Conservation (phyloP, 1,140 invertebrate genomes). For the Metopolophium dirhodum region DNA sequence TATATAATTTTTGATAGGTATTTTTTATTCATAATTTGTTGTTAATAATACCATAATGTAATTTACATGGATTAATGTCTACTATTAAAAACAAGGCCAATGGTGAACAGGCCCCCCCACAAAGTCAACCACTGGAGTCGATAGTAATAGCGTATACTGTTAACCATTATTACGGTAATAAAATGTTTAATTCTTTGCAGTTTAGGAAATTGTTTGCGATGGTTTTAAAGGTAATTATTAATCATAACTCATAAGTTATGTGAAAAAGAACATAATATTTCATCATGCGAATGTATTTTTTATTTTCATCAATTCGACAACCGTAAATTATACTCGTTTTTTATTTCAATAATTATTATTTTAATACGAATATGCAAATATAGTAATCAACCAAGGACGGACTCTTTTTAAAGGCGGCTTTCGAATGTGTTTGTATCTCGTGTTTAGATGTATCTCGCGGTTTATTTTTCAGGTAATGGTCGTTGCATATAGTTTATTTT, state of each 20-base stretch:
- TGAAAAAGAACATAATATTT: neutral
- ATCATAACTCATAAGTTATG: neutral
- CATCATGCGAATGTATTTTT: neutral
- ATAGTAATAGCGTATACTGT: neutral
- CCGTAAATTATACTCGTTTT: neutral
- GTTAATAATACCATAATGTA: neutral
- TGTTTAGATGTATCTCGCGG: neutral
- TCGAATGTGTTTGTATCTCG: neutral
- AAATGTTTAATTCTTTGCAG: neutral
- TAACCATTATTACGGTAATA: neutral
- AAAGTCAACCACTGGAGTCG: neutral
- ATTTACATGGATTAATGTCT: neutral
- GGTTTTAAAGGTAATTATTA: neutral
- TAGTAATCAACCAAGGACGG: slow-evolving; percentile 3
- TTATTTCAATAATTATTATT: neutral
- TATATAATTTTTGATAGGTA: neutral
- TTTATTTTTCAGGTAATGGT: neutral
- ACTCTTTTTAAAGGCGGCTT: slow-evolving; percentile 4
- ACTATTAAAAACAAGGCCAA: neutral
- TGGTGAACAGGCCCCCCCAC: neutral
- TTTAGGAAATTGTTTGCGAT: neutral
- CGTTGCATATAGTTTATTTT: neutral
- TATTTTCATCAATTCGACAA: neutral
- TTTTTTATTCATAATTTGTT: too few relatives aligned
- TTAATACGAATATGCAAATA: neutral